Base-by-base conservation (phyloP, 2,888 invertebrate genomes). In the Andrena fulva region DNA sequence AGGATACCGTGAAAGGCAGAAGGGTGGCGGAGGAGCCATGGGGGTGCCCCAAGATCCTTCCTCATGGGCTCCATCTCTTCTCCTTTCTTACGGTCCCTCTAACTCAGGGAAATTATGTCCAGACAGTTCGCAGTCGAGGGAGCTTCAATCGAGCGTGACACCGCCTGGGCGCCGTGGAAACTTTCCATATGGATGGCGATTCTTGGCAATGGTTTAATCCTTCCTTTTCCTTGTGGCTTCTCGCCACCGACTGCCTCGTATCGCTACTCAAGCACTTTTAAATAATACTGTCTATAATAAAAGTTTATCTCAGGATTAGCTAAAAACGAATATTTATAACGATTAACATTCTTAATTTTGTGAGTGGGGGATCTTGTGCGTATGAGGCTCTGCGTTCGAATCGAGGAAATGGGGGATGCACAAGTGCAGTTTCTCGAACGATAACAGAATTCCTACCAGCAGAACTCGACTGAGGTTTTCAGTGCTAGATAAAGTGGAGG, bases 91-190 rank as follows among this genome's bases (percentile, higher is more conserved):
- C 20, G 5, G 48, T 70, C 75, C 56, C 60, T 70, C 66, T 33
- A 66, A 85, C 59, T 75, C 76, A 8, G 48, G 67, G 72, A 80
- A 80, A 83, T 87, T 89, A 87, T 85, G 77, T 63, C 62, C 63
- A 62, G 56, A 52, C 56, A 60, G 71, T 69, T 77, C 60, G 48
- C 77, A 76, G 64, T 78, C 74, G 77, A 70, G 59, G 31, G 24
- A 82, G 54, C 24, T 62, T 81, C 77, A 78, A 85, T 87, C 82
- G 80, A 88, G 62, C 74, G 42, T 77, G 52, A 73, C 70, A 16
- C 10, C 31, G 50, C 42, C 33, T 35, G 10, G 64, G 68, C 52
- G 48, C 8, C 31, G 27, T 35, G n/a, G n/a, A 50, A 74, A 76
- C 54, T 81, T 82, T 69, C 16, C 74, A 20, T 20, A 64, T 66